Base-by-base conservation (phyloP, 2,888 invertebrate genomes). In the Blastobasis adustella region DNA sequence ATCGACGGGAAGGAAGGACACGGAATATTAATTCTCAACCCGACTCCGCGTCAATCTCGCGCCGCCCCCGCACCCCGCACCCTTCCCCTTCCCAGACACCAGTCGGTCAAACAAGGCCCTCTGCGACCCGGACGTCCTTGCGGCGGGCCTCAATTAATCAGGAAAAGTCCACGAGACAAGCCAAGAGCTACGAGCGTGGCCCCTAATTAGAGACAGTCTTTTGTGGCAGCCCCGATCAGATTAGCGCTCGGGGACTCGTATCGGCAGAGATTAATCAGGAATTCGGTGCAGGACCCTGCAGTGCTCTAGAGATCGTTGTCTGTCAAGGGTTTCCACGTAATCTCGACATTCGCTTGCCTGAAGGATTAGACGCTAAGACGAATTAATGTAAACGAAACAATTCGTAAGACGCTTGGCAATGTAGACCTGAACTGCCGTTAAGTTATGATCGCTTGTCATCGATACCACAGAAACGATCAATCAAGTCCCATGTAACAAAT, bases 61-160 rank as follows among this genome's bases (percentile, higher is more conserved):
- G 41, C 9, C 9, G 8, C 7, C 9, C 41, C 7, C 41, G 9
- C 41, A 4, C 7, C 45, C 45, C 10, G 8, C 5, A 7, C 8
- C 4, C 45, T 8, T 6, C 67, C 65, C 64, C 62, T 62, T 54
- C 61, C 67, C 67, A 60, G 66, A 62, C 45, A 38, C 45, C 51
- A 40, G 47, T 49, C 47, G 49, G 51, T 62, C 62, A 60, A 64
- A 67, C 63, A 58, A 60, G 66, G 62, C 56, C 57, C 61, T 56
- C 62, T 65, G 66, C 57, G 65, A 67, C 65, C 63, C 64, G 58
- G 62, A 9, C 41, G 41, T 46, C 70, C 68, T 23, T 62, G 64
- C 56, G 63, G 65, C 58, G 61, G 61, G 62, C 62, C 62, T 65
- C 70, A 73, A 76, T 73, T 74, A 76, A 75, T 74, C 74, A 72